A percentile compares a stretch with the other conserved stretches of the same genome.
These are phyloP conservation scores for Drosophila longiperda DNA, from an alignment of 2,888 invertebrate genomes.

Conservation along the genomic window DNA sequence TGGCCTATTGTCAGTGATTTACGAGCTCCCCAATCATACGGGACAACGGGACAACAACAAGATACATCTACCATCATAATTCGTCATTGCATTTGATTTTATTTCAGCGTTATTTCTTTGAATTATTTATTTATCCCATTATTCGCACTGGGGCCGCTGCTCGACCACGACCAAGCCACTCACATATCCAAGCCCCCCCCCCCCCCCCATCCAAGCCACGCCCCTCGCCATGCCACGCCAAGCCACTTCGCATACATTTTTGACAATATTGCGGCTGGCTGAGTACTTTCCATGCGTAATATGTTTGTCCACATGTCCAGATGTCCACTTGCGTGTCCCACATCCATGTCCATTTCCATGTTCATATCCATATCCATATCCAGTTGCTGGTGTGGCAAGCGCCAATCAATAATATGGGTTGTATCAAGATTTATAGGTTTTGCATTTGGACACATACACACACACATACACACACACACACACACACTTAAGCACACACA, in stretches of 20 bases:
- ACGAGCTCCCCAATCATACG: slow-evolving; percentile 81
- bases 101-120: slow-evolving; percentile 78
- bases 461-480: slow-evolving; percentile 28
- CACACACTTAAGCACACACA: slow-evolving; percentile 28
- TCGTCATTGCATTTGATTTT: slow-evolving; percentile 83
- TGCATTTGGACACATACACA: slow-evolving; percentile 56
- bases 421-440: slow-evolving; percentile 85
- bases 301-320: slow-evolving; percentile 64
- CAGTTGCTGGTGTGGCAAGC: slow-evolving; percentile 54
- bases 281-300: slow-evolving; percentile 45
- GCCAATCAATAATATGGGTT: slow-evolving; percentile 84
- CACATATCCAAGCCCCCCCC: background rate
- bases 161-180: slow-evolving; percentile 14
- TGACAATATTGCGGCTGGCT: slow-evolving; percentile 36
- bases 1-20: slow-evolving; percentile 79
- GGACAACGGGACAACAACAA: slow-evolving; percentile 59
- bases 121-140: slow-evolving; percentile 76
- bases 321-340: slow-evolving; percentile 68
- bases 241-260: slow-evolving; percentile 12
- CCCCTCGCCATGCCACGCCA: background rate
- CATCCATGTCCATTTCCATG: slow-evolving; percentile 28
- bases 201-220: too few species aligned
- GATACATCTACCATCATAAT: slow-evolving; percentile 72
- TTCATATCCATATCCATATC: slow-evolving; percentile 25
- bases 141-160: slow-evolving; percentile 43